phyloP scores from a whole-genome alignment of 1,140 invertebrate genomes.

The Papilio polyxenes region DNA sequence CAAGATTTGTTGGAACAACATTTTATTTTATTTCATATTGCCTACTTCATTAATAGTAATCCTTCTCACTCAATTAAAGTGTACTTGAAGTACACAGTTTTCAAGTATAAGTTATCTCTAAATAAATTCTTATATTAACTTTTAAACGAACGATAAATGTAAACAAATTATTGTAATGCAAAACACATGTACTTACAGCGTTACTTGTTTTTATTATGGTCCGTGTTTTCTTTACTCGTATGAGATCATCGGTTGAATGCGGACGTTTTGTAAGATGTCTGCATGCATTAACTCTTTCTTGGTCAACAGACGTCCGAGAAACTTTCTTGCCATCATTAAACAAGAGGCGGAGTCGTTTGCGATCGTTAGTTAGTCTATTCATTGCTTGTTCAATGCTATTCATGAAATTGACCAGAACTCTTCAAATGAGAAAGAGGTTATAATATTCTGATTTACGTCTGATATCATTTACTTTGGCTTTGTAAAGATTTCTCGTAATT shows the following conservation, averaged over 20 bases:
- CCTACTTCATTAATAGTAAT: background rate
- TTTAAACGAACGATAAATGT: background rate
- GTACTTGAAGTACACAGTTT: constrained; percentile 12
- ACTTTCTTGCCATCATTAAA: constrained; percentile 31
- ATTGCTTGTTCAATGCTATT: background rate
- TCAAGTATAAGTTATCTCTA: background rate
- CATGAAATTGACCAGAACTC: background rate
- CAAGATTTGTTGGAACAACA: no score
- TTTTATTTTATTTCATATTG: background rate
- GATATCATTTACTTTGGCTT: background rate
- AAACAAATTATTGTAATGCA: background rate
- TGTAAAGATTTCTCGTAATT: no score
- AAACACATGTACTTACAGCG: background rate
- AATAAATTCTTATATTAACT: background rate
- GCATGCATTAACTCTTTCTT: constrained; percentile 5
- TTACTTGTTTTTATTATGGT: constrained; percentile 14
- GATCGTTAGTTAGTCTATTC: constrained; percentile 29
- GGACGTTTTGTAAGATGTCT: constrained; percentile 28
- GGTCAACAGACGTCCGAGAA: constrained; percentile 16
- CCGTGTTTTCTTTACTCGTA: background rate
- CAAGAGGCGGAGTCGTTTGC: constrained; percentile 22
- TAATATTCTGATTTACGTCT: background rate
- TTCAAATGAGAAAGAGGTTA: background rate
- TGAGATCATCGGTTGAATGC: constrained; percentile 26
- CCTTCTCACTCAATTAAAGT: background rate